Percentiles rank a stretch among this genome's conserved stretches.
phyloP scores from a whole-genome alignment of 2,888 invertebrate genomes.

The Chirona hameri region DNA sequence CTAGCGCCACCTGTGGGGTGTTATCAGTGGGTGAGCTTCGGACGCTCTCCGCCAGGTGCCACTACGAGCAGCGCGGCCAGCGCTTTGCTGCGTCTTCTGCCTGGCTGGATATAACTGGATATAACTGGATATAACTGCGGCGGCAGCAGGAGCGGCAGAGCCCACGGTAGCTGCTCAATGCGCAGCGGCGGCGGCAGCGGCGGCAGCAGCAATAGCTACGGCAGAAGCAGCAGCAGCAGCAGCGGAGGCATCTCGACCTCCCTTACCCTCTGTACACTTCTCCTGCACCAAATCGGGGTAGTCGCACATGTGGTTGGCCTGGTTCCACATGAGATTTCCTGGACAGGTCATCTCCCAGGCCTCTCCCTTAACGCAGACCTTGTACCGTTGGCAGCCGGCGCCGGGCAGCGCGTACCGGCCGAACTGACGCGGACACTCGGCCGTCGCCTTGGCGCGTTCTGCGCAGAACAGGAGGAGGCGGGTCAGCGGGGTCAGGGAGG shows the following conservation, averaged over 20 bases:
- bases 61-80: neutral
- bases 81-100: too few relatives aligned
- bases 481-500: neutral
- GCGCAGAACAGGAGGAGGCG: neutral
- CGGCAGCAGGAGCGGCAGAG: neutral
- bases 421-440: slow-evolving; percentile 75
- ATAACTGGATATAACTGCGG: neutral
- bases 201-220: neutral
- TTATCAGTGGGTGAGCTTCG: neutral
- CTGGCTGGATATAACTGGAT: neutral
- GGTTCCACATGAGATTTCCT: neutral
- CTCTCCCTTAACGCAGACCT: slow-evolving; percentile 3
- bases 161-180: neutral
- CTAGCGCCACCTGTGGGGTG: neutral
- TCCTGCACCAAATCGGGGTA: neutral
- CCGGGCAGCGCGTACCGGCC: slow-evolving; percentile 89
- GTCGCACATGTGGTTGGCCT: neutral
- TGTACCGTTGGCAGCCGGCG: slow-evolving; percentile 31
- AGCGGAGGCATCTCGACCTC: neutral
- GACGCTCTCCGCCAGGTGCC: neutral
- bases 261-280: neutral
- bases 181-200: neutral
- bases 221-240: neutral
- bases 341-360: slow-evolving; percentile 1
- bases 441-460: slow-evolving; percentile 37